These are phyloP conservation scores for Erannis defoliaria DNA, from an alignment of 2,888 invertebrate genomes.

Conservation along the genomic window DNA sequence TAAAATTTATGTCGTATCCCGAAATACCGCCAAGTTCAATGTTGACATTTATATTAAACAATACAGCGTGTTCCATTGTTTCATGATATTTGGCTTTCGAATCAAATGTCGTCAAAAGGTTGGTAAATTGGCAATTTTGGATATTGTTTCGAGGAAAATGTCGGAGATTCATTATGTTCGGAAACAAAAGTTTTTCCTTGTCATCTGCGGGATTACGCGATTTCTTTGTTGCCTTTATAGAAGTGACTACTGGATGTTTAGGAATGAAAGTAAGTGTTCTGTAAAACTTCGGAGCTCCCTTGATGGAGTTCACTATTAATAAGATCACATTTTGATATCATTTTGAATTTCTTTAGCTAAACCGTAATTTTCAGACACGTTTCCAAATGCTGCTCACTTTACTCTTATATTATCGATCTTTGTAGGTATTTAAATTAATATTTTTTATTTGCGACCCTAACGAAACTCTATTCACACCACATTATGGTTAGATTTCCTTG, in stretches of 20 bases:
- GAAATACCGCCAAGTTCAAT: slow-evolving; percentile 70
- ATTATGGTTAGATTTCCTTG: not conserved
- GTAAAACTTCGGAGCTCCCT: not conserved
- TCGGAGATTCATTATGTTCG: slow-evolving; percentile 52
- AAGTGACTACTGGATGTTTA: slow-evolving; percentile 17
- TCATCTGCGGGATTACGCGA: slow-evolving; percentile 43
- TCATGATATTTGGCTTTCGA: slow-evolving; percentile 59
- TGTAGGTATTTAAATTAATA: no score
- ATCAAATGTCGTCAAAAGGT: slow-evolving; percentile 65
- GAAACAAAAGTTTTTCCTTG: slow-evolving; percentile 46
- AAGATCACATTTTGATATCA: no score
- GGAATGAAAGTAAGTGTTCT: not conserved
- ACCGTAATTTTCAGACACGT: no score
- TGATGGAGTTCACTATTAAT: no score
- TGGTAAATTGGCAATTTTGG: slow-evolving; percentile 54
- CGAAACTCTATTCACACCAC: not conserved
- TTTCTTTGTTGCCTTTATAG: slow-evolving; percentile 39
- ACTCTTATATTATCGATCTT: no score
- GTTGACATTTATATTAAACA: slow-evolving; percentile 81
- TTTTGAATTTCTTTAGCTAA: no score
- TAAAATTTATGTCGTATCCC: slow-evolving; percentile 84
- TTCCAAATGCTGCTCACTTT: no score
- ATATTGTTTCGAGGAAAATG: slow-evolving; percentile 55
- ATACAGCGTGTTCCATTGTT: slow-evolving; percentile 75
- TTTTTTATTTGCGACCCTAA: no score